Evolutionary conservation across 2,888 invertebrate genomes (phyloP).

Genomic region (Netelia inedita): DNA sequence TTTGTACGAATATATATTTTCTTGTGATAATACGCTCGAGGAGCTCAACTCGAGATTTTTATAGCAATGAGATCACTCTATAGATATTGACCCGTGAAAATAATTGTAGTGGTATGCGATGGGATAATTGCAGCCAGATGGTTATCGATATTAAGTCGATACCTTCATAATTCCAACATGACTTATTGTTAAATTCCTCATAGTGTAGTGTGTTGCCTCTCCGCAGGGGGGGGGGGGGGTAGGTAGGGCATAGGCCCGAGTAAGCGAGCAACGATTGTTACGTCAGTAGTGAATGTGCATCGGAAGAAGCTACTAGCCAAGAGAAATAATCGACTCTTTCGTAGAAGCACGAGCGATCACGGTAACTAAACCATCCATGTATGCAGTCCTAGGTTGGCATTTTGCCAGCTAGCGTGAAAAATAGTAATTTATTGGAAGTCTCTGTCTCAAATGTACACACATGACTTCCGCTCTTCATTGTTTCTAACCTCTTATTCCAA

Average conservation of each 20-base stretch:
- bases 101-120: conserved; percentile 32
- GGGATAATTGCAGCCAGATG: conserved; percentile 51
- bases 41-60: conserved; percentile 10
- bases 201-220: not conserved
- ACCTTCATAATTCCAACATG: conserved; percentile 53
- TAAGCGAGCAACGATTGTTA: conserved; percentile 53
- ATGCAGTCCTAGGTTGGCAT: conserved; percentile 36
- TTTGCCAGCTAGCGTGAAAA: conserved; percentile 50
- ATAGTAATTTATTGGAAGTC: conserved; percentile 25
- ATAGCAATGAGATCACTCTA: not conserved
- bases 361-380: conserved; percentile 39
- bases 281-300: conserved; percentile 47
- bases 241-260: not conserved
- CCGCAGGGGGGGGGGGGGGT: not conserved
- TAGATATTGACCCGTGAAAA: not conserved
- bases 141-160: conserved; percentile 58
- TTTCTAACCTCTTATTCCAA: conserved; percentile 10
- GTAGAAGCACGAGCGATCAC: conserved; percentile 35
- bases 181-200: conserved; percentile 37
- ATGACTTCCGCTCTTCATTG: conserved; percentile 64
- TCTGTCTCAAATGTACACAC: conserved; percentile 39
- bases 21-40: conserved; percentile 31
- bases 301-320: conserved; percentile 35
- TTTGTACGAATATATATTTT: conserved; percentile 39
- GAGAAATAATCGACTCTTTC: conserved; percentile 59